phyloP scores from a whole-genome alignment of 2,888 invertebrate genomes.

The Eucera pruinosa region DNA sequence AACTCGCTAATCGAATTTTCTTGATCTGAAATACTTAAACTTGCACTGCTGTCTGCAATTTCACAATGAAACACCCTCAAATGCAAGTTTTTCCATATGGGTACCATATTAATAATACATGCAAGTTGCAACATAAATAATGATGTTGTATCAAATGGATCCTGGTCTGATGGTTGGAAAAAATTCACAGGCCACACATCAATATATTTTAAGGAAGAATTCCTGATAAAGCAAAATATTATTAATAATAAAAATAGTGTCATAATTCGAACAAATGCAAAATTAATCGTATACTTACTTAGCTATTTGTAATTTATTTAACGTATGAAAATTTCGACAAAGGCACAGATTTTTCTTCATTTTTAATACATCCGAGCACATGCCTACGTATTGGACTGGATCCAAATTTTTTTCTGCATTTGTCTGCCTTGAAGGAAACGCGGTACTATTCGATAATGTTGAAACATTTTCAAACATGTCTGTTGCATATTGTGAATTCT shows the following conservation, averaged over 20 bases:
- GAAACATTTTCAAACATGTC: slow-evolving; percentile 85
- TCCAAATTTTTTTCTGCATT: slow-evolving; percentile 84
- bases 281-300: slow-evolving; percentile 85
- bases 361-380: slow-evolving; percentile 94
- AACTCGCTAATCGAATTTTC: slow-evolving; percentile 83
- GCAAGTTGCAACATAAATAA: slow-evolving; percentile 98
- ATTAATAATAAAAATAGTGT: slow-evolving; percentile 6
- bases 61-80: slow-evolving; percentile 95
- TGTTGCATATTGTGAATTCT: slow-evolving; percentile 84
- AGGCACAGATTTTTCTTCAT: slow-evolving; percentile 98
- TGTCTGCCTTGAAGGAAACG: slow-evolving; percentile 86
- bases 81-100: slow-evolving; percentile 94
- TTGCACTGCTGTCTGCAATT: slow-evolving; percentile 80
- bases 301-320: slow-evolving; percentile 92
- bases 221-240: slow-evolving; percentile 82
- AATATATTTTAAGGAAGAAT: slow-evolving; percentile 90
- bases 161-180: slow-evolving; percentile 90
- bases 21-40: slow-evolving; percentile 82
- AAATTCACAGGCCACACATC: slow-evolving; percentile 99
- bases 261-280: slow-evolving; percentile 1
- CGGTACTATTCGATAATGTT: slow-evolving; percentile 81
- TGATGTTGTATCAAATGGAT: slow-evolving; percentile 95
- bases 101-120: slow-evolving; percentile 96
- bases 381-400: slow-evolving; percentile 90
- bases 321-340: slow-evolving; percentile 94